Evolutionary conservation across 1,140 invertebrate species (phyloP).

Genomic region (Samia ricini): DNA sequence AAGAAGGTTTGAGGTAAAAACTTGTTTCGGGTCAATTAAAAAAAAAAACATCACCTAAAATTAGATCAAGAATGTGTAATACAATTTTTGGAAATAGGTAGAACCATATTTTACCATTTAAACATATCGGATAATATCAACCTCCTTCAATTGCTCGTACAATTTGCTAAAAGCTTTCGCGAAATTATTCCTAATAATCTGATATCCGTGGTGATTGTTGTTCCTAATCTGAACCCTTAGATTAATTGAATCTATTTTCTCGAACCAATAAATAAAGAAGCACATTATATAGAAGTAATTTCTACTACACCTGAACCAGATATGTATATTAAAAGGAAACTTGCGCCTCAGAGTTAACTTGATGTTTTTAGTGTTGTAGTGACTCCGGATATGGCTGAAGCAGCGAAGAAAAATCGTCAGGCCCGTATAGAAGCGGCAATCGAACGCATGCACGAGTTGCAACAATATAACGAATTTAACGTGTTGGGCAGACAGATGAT

Average conservation of each 20-base stretch:
- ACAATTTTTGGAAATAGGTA: too few species aligned
- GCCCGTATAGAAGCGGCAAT: conserved; percentile 31
- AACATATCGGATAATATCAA: too few species aligned
- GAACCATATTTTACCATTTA: too few species aligned
- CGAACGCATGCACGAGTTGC: conserved; percentile 48
- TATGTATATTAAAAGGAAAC: neutral
- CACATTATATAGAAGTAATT: too few species aligned
- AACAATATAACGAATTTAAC: conserved; percentile 44
- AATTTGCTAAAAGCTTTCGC: too few species aligned
- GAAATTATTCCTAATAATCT: too few species aligned
- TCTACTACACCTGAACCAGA: neutral
- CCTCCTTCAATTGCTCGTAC: too few species aligned
- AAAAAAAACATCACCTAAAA: neutral
- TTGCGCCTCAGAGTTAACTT: neutral
- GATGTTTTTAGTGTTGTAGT: conserved; percentile 36
- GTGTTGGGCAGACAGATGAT: conserved; percentile 48
- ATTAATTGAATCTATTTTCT: too few species aligned
- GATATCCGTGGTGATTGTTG: too few species aligned
- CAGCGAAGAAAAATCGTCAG: conserved; percentile 30
- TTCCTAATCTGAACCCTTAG: too few species aligned
- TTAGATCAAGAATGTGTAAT: too few species aligned
- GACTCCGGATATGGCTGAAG: conserved; percentile 45
- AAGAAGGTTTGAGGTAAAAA: conserved; percentile 34
- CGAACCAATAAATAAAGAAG: too few species aligned
- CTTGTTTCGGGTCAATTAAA: neutral